phyloP scores from a whole-genome alignment of 2,113 vertebrate genomes.

The Camarhynchus parvulus region DNA sequence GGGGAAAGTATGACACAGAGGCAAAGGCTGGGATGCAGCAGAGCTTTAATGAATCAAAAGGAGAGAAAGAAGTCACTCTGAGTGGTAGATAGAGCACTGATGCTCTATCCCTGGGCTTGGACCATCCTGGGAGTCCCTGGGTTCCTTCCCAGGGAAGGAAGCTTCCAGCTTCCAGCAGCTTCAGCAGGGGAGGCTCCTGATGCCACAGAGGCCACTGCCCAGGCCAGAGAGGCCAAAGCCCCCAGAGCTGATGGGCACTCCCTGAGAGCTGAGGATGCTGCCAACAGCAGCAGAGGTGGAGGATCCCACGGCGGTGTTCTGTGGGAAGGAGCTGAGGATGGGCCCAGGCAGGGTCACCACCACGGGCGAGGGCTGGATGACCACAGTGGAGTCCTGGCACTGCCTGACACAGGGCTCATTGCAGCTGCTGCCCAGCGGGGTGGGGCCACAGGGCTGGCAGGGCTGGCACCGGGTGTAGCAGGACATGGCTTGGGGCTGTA shows the following conservation, averaged over 20 bases:
- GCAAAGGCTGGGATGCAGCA: too few species aligned
- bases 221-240: too few species aligned
- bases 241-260: too few species aligned
- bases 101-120: fast-evolving
- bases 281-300: too few species aligned
- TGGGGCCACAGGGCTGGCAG: background rate
- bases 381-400: background rate
- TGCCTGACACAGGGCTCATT: background rate
- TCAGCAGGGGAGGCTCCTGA: background rate
- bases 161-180: background rate
- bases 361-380: background rate
- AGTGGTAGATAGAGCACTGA: background rate
- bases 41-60: too few species aligned
- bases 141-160: background rate
- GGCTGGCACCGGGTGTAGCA: too few species aligned
- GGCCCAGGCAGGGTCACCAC: background rate
- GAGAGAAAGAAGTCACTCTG: background rate
- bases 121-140: background rate
- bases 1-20: too few species aligned
- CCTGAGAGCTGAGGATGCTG: too few species aligned
- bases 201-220: too few species aligned
- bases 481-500: too few species aligned
- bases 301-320: too few species aligned
- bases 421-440: background rate
- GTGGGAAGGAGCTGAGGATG: background rate